A percentile compares a stretch with the other conserved stretches of the same genome.
Evolutionary conservation across 2,888 invertebrate species (phyloP).

Genomic region (Psococerastis gibbosa): DNA sequence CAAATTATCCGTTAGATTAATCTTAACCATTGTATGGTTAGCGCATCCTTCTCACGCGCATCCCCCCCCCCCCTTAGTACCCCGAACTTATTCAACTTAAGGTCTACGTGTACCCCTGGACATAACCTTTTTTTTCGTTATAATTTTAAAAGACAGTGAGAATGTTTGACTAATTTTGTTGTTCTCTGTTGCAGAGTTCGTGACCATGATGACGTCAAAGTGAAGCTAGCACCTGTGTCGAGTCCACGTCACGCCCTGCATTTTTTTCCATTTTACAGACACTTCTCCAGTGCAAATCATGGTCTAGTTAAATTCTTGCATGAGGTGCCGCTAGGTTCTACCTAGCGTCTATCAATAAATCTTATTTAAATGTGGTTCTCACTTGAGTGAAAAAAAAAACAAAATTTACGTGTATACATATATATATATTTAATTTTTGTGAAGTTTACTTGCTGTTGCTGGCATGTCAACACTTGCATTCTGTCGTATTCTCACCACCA

Average conservation of each 20-base stretch:
- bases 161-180: no score
- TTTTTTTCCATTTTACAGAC: slow-evolving; percentile 21
- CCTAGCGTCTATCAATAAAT: background rate
- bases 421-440: no score
- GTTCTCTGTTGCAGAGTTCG: slow-evolving; percentile 70
- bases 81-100: no score
- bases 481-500: background rate
- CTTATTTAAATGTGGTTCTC: slow-evolving; percentile 10
- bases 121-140: no score
- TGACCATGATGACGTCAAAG: slow-evolving; percentile 99
- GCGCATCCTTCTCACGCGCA: no score
- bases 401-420: background rate
- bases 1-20: no score
- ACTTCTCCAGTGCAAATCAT: slow-evolving; percentile 19
- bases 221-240: slow-evolving; percentile 33
- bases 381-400: slow-evolving; percentile 7
- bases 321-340: background rate
- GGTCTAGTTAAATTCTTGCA: slow-evolving; percentile 13
- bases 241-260: slow-evolving; percentile 20
- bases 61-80: no score
- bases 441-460: background rate
- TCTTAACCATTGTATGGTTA: no score
- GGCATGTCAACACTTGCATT: no score
- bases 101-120: no score
- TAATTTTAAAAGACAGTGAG: no score